Evolutionary conservation across 2,113 vertebrate genomes (phyloP), one percentile per base, ranked within the genome.

Genomic region (Motacilla tschutschensis): DNA sequence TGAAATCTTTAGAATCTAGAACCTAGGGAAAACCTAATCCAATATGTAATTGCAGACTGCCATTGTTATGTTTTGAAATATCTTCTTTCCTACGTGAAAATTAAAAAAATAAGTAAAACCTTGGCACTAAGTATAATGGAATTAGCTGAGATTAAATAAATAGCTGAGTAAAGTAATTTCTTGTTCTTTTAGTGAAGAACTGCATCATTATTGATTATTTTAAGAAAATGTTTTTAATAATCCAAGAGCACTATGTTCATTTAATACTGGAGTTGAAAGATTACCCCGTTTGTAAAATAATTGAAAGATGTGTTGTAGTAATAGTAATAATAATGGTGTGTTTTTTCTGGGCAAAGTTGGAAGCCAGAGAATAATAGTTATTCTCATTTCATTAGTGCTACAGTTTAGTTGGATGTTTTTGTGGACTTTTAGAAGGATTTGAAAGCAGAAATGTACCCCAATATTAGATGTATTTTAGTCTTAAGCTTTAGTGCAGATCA

Each of bases 1-100:
- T 95, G 93, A 90, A 95, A 95, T 77, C 63, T 44, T 91, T 69
- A 89, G 58, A 57, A 89, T 70, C n/a, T 80, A 54, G 73, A 93
- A 94, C 65, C 69, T 71, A 86, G 78, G 86, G 69, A 91, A 77
- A 93, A 92, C 53, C 50, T 75, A 66, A 88, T 89, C 53, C 55
- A 87, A n/a, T 90, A n/a, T 78, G 36, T 93, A 83, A 82, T 91
- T 95, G 79, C 47, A 6, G 73, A 92, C 84, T 81, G 60, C 64
- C 26, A 8, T 91, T 89, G 43, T 74, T 92, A 73, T 64, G 36
- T 90, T 91, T 94, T 94, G 31, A 88, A 94, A 57, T 90, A 28
- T 35, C 92, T 84, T 69, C 63, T 89, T 95, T 92, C 72, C 33
- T 62, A 69, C 12, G 9, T 90, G 79, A 94, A 66, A 95, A 91